These are phyloP conservation scores for Neocrepidodera transversa DNA, from an alignment of 2,888 invertebrate genomes.

Conservation along the genomic window DNA sequence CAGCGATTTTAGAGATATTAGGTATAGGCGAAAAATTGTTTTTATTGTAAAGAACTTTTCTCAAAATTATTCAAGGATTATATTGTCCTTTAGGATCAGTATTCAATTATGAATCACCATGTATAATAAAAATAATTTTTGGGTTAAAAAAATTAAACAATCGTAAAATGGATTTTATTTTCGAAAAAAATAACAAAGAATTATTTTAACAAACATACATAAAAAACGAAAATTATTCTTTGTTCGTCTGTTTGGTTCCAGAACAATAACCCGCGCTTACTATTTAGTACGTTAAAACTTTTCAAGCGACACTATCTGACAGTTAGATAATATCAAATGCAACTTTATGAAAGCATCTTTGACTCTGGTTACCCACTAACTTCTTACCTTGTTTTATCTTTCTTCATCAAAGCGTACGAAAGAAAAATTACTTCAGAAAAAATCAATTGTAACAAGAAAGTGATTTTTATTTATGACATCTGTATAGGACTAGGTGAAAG, in stretches of 20 bases:
- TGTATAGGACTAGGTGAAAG: no score
- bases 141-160: no score
- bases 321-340: slow-evolving; percentile 1
- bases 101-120: no score
- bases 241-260: background rate
- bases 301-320: background rate
- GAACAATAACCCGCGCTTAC: background rate
- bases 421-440: background rate
- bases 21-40: no score
- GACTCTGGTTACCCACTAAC: background rate
- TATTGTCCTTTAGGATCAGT: no score
- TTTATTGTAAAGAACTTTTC: no score
- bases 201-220: no score
- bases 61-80: no score
- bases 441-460: background rate
- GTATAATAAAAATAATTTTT: no score
- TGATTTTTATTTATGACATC: background rate
- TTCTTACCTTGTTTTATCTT: background rate
- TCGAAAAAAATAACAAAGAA: no score
- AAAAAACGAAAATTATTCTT: background rate
- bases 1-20: no score
- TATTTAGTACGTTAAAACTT: background rate
- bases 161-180: no score
- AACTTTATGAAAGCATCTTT: background rate
- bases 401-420: background rate